Base-by-base conservation (phyloP, 2,888 invertebrate genomes). In the Eubasilissa splendida region DNA sequence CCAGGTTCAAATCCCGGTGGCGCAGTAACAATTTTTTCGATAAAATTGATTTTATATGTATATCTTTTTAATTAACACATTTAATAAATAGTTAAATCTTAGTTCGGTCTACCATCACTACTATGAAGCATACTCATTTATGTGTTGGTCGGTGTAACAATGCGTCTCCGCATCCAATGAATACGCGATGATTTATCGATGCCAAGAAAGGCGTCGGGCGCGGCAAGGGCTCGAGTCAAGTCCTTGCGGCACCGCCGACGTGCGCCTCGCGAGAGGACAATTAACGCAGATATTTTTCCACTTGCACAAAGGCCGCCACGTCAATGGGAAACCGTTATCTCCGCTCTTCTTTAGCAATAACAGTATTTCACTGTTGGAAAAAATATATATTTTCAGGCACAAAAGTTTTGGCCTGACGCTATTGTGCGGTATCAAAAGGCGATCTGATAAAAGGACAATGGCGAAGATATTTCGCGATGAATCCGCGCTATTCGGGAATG, bases 401-500 rank as follows among this genome's bases (percentile, higher is more conserved):
- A 80, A 80, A 77, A 80, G 80, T 80, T 80, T 73, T 77, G 66
- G 73, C 53, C 74, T 77, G 76, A 68, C 80, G 80, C 80, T 73
- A 77, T 80, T 78, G 81, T 80, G 76, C 68, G 70, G 68, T 65
- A 81, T 77, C 78, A 73, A 80, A 78, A 81, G 78, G 78, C 81
- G 77, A 77, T 78, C 81, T 56, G 77, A 81, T 81, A 81, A 78
- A 81, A 65, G 70, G 31, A 66, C 59, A 75, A 75, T 52, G 78
- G 66, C 12, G 74, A 42, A 68, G 81, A 78, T 78, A 81, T 81
- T 77, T 74, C 71, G 73, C 77, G 70, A 77, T 77, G 76, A 80
- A 77, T 76, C 42, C 70, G 70, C 71, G 60, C 58, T 68, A 68
- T 76, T 42, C 63, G 75, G 71, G 53, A 71, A 71, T 75, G 75